phyloP scores from a whole-genome alignment of 2,797 vertebrate genomes.

The Dryobates pubescens region DNA sequence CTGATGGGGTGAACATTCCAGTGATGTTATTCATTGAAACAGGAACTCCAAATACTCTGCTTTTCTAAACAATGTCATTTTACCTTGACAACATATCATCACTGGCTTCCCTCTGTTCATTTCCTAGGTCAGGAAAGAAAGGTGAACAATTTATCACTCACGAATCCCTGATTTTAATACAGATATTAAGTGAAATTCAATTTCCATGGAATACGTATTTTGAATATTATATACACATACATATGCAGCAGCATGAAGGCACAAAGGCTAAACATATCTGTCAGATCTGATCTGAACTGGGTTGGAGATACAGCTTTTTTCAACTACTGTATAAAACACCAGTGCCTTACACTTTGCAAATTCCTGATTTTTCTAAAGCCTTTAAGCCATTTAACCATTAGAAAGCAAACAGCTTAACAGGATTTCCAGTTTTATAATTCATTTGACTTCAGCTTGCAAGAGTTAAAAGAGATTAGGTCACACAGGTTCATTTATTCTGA shows the following conservation, averaged over 20 bases:
- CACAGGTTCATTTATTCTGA: neutral
- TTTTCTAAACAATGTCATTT: slow-evolving; percentile 62
- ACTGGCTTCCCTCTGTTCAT: slow-evolving; percentile 21
- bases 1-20: slow-evolving; percentile 44
- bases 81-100: slow-evolving; percentile 46
- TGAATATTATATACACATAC: slow-evolving; percentile 5
- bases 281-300: slow-evolving; percentile 15
- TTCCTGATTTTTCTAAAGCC: neutral
- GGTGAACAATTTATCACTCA: slow-evolving; percentile 52
- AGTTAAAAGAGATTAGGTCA: neutral
- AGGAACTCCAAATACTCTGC: slow-evolving; percentile 17
- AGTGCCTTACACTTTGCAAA: neutral
- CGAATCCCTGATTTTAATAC: slow-evolving; percentile 32
- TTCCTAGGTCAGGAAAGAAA: slow-evolving; percentile 30
- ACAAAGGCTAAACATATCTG: slow-evolving; percentile 28
- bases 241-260: slow-evolving; percentile 19
- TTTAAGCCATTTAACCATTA: slow-evolving; percentile 1
- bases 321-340: neutral
- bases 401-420: neutral
- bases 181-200: slow-evolving; percentile 33
- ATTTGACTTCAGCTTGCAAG: neutral
- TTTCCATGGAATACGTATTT: slow-evolving; percentile 40
- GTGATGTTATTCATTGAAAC: slow-evolving; percentile 48
- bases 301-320: slow-evolving; percentile 3
- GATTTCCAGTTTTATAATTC: neutral